Conservation (phyloP, 2,797 vertebrate species). For the Lepus oiostolus region DNA sequence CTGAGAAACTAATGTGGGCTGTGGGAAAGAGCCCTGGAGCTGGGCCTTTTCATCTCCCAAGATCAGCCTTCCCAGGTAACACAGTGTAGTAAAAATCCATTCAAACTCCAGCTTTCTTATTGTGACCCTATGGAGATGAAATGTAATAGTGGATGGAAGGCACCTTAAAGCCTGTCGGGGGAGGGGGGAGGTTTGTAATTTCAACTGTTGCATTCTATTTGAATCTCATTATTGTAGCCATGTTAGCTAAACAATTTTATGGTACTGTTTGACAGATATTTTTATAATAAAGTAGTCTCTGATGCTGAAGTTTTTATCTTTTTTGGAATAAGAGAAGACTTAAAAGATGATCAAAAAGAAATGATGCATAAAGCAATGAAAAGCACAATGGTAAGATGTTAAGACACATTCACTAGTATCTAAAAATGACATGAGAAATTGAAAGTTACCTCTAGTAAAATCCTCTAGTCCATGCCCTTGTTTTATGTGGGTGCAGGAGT, state of each 20-base stretch:
- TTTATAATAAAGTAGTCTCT: slow-evolving; percentile 90
- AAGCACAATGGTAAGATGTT: slow-evolving; percentile 86
- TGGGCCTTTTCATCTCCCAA: slow-evolving; percentile 10
- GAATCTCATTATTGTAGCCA: slow-evolving; percentile 4
- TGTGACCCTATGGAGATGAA: background rate
- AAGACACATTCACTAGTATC: background rate
- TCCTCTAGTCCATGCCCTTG: background rate
- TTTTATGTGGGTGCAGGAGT: background rate
- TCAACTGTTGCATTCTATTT: slow-evolving; percentile 40
- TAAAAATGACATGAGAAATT: background rate
- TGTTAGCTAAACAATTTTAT: slow-evolving; percentile 59
- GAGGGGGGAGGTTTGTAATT: background rate
- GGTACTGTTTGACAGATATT: slow-evolving; percentile 90
- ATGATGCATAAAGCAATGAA: slow-evolving; percentile 91
- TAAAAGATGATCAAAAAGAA: slow-evolving; percentile 85
- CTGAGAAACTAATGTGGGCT: background rate
- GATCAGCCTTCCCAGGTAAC: background rate
- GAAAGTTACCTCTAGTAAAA: background rate
- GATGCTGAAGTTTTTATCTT: slow-evolving; percentile 90
- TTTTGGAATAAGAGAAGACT: slow-evolving; percentile 91
- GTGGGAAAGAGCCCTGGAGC: background rate
- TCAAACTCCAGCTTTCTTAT: background rate
- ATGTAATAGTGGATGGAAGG: background rate
- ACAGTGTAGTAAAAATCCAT: background rate
- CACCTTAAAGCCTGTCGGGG: background rate